A percentile compares a stretch with the other conserved stretches of the same genome.
These are phyloP conservation scores for Denticeps clupeoides DNA, from an alignment of 2,797 vertebrate genomes.

Conservation along the genomic window DNA sequence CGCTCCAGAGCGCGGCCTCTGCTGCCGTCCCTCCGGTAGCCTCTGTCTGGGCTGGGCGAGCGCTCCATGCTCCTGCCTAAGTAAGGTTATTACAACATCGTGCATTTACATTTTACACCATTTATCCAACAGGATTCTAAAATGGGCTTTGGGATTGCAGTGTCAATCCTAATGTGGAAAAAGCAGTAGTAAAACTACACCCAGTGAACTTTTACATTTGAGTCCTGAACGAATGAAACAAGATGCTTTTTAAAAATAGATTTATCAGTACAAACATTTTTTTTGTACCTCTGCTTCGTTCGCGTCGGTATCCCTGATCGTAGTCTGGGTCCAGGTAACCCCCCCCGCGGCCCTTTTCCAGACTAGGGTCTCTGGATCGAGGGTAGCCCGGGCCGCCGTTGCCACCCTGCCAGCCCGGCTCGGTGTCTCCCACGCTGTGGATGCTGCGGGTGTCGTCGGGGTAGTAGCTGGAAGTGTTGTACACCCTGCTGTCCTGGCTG, in stretches of 20 bases:
- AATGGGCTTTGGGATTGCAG: no score
- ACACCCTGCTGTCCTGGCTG: slow-evolving; percentile 57
- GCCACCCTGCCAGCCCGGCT: slow-evolving; percentile 65
- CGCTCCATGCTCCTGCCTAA: slow-evolving; percentile 60
- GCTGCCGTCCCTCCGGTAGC: slow-evolving; percentile 52
- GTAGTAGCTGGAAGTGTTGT: slow-evolving; percentile 63
- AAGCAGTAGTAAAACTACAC: no score
- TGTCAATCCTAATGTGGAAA: no score
- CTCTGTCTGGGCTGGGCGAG: slow-evolving; percentile 55
- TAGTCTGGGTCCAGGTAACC: slow-evolving; percentile 48
- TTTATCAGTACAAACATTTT: no score
- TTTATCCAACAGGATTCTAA: no score
- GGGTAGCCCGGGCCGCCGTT: slow-evolving; percentile 45
- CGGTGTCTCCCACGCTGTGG: slow-evolving; percentile 57
- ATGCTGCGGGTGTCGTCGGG: slow-evolving; percentile 71
- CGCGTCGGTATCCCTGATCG: slow-evolving; percentile 43
- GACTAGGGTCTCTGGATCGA: slow-evolving; percentile 53
- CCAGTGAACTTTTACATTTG: no score
- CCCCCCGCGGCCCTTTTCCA: slow-evolving; percentile 33
- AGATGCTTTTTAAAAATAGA: no score
- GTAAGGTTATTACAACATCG: no score
- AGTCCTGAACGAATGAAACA: no score
- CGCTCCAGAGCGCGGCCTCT: slow-evolving; percentile 59
- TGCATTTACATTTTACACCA: no score
- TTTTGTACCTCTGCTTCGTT: slow-evolving; percentile 50